These are phyloP conservation scores for Sicus ferrugineus DNA, from an alignment of 2,888 invertebrate species.

Conservation along the genomic window DNA sequence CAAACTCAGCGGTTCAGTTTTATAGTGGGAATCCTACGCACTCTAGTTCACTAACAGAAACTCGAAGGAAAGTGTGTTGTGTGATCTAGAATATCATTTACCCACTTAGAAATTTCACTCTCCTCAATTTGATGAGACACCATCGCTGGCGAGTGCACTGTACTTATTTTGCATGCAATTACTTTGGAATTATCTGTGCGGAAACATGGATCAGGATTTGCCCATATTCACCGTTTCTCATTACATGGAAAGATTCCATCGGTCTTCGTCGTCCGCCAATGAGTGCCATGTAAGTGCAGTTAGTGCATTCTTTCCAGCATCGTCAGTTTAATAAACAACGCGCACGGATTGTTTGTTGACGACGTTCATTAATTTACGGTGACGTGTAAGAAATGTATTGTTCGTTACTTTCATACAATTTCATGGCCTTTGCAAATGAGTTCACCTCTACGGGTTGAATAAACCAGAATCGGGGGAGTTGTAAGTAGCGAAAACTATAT, in stretches of 20 bases:
- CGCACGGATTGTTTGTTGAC: too few relatives aligned
- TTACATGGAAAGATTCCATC: constrained; percentile 50
- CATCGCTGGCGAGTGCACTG: not conserved
- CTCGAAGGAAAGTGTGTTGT: too few relatives aligned
- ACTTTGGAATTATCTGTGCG: constrained; percentile 13
- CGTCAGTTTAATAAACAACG: not conserved
- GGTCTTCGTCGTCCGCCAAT: constrained; percentile 37
- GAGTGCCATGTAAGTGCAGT: constrained; percentile 23
- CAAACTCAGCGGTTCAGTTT: constrained; percentile 32
- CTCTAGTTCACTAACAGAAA: not conserved
- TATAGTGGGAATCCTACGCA: constrained; percentile 7
- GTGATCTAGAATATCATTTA: not conserved
- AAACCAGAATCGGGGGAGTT: too few relatives aligned
- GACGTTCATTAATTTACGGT: too few relatives aligned
- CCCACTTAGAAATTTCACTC: not conserved
- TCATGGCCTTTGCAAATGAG: too few relatives aligned
- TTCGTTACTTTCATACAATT: too few relatives aligned
- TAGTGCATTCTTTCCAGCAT: not conserved
- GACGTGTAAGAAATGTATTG: too few relatives aligned
- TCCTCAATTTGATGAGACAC: not conserved
- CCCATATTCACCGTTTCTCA: constrained; percentile 56
- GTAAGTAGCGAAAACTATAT: too few relatives aligned
- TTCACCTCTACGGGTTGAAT: too few relatives aligned
- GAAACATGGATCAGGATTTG: constrained; percentile 48
- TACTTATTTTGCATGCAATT: not conserved